phyloP scores from a whole-genome alignment of 2,113 vertebrate genomes.

The Paratilapia polleni region DNA sequence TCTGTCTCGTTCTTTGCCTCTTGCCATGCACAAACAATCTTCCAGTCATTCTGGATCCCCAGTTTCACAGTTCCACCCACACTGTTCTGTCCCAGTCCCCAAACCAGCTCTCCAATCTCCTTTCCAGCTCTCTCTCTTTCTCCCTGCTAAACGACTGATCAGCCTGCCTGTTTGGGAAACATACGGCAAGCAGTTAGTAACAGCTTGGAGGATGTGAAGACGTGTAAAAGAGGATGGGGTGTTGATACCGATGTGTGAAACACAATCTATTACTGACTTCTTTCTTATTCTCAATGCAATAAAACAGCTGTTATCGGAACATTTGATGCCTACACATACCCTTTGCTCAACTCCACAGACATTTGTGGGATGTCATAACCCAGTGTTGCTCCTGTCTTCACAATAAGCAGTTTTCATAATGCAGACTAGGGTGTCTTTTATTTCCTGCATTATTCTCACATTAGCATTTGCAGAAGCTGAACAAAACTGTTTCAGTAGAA shows the following conservation, averaged over 20 bases:
- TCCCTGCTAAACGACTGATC: constrained; percentile 1
- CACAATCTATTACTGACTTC: background rate
- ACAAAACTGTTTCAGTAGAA: background rate
- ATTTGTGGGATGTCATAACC: background rate
- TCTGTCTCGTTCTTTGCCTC: background rate
- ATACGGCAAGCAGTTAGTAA: constrained; percentile 9
- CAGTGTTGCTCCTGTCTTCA: background rate
- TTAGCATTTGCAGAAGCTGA: constrained; percentile 12
- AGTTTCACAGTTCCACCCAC: constrained; percentile 27
- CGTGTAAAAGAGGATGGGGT: background rate
- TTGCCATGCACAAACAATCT: constrained; percentile 18
- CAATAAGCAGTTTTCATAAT: background rate
- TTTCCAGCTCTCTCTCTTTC: background rate
- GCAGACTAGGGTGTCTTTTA: background rate
- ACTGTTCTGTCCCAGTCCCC: constrained; percentile 3
- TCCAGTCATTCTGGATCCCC: constrained; percentile 12
- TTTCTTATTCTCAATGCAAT: background rate
- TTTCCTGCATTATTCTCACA: background rate
- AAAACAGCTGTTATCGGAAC: constrained; percentile 33
- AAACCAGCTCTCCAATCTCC: constrained; percentile 1
- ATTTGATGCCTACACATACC: background rate
- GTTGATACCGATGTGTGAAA: background rate
- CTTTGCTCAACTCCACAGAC: background rate
- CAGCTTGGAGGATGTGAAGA: constrained; percentile 9
- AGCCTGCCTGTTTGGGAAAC: constrained; percentile 26